Conservation (phyloP, 2,113 vertebrate genomes). For the Phoenicopterus ruber region DNA sequence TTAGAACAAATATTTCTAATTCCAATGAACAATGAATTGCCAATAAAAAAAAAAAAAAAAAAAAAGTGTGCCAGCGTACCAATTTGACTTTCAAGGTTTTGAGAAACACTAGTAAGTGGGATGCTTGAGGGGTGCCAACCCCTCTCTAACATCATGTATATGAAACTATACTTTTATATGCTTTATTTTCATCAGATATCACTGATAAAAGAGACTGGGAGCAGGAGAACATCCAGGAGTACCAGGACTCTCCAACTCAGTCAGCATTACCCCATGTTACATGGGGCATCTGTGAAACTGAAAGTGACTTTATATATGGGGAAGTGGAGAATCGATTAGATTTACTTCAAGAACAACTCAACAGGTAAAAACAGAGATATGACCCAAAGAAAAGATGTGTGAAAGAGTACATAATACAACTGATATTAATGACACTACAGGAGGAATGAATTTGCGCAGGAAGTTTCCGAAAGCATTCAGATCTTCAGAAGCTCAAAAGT, state of each 20-base stretch:
- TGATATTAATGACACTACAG: background rate
- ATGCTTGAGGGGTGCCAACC: background rate
- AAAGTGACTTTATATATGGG: constrained; percentile 90
- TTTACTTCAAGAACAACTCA: constrained; percentile 94
- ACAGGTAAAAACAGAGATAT: constrained; percentile 80
- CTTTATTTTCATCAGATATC: constrained; percentile 73
- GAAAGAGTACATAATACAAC: background rate
- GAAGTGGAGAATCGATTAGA: constrained; percentile 95
- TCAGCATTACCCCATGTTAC: constrained; percentile 74
- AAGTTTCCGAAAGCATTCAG: background rate
- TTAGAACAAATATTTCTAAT: background rate
- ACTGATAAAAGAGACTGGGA: constrained; percentile 78
- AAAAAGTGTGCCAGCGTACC: background rate
- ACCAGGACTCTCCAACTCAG: constrained; percentile 78
- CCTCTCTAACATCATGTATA: background rate
- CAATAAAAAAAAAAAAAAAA: background rate
- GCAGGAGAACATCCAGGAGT: constrained; percentile 72
- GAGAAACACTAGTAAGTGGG: background rate
- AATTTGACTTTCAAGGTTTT: background rate
- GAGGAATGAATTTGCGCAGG: background rate
- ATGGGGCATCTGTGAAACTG: constrained; percentile 85
- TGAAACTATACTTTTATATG: background rate
- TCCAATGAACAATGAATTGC: background rate
- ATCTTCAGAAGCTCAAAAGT: background rate
- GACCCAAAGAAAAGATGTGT: background rate